Base-by-base conservation (phyloP, 30 jellyfish, hydroid and myxozoan species). In the Hydra vulgaris region DNA sequence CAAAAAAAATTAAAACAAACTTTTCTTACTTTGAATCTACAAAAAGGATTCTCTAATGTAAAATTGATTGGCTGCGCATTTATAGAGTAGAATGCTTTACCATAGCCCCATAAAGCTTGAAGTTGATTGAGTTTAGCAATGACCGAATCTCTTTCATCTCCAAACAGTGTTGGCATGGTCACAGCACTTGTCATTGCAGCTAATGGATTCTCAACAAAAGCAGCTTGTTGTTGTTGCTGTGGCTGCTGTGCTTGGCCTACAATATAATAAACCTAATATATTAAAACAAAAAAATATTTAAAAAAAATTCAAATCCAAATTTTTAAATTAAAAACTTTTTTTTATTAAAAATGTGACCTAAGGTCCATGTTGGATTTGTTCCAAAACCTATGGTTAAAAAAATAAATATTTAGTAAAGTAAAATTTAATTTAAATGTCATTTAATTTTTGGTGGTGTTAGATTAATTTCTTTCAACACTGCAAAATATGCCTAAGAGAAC, bases 81-180 rank as follows among this genome's bases (percentile, higher is more conserved):
- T 8, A 22, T 78, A 18, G 96, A 74, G 77, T 89, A 89, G 70
- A 73, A 84, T 15, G 95, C 96, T 76, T 89, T 89, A 8, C 96
- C 96, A 23, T 69, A 77, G 54, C 96, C 96, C 96, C 96, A 89
- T 53, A 89, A 77, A 22, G 96, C 95, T 81, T 84, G 95, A 15
- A 85, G 78, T 54, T 89, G 96, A 55, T 89, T 89, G 66, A 89
- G 79, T 74, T 89, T 89, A 23, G 96, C 94, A 22, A 89, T 55
- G 27, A 89, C 54, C 15, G 83, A 54, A 76, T 89, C 96, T 74
- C 96, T 74, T 77, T 89, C 96, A 81, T 89, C 96, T 7, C 96
- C 96, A 71, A 89, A 89, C 20, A 89, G 24, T 15, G 83, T 82
- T 0, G 96, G 91, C 95, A 84, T 84, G 23, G 96, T 85, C 68